Evolutionary conservation across 2,888 invertebrate species (phyloP).

Genomic region (Ischnura elegans): DNA sequence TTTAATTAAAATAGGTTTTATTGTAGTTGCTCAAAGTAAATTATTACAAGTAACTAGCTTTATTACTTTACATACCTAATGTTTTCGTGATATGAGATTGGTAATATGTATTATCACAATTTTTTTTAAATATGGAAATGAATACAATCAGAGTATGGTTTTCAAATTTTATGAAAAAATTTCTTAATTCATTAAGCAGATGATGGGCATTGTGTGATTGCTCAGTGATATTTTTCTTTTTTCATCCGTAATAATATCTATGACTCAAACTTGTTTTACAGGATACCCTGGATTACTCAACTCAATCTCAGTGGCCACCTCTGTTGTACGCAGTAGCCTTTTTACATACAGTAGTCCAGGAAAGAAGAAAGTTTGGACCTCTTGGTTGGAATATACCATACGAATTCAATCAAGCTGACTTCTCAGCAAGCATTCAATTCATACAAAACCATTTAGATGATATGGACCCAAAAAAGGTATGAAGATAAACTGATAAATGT

Average conservation of each 20-base stretch:
- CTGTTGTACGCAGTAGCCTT: slow-evolving; percentile 96
- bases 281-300: slow-evolving; percentile 95
- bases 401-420: slow-evolving; percentile 98
- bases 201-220: too few species aligned
- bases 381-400: slow-evolving; percentile 98
- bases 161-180: too few species aligned
- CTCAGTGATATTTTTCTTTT: too few species aligned
- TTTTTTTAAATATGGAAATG: too few species aligned
- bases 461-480: slow-evolving; percentile 95
- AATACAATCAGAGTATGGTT: too few species aligned
- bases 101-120: too few species aligned
- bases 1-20: too few species aligned
- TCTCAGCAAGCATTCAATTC: slow-evolving; percentile 96
- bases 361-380: slow-evolving; percentile 96
- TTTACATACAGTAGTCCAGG: slow-evolving; percentile 96
- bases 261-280: slow-evolving; percentile 75
- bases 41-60: too few species aligned
- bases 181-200: too few species aligned
- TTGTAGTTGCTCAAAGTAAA: too few species aligned
- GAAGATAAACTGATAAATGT: not conserved
- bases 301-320: slow-evolving; percentile 95
- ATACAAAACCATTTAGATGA: slow-evolving; percentile 98
- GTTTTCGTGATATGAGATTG: too few species aligned
- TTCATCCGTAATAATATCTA: not conserved
- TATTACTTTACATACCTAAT: too few species aligned